Percentiles rank a stretch among this genome's conserved stretches.
Conservation (phyloP, 2,888 invertebrate species). For the Heliconius charithonia region DNA sequence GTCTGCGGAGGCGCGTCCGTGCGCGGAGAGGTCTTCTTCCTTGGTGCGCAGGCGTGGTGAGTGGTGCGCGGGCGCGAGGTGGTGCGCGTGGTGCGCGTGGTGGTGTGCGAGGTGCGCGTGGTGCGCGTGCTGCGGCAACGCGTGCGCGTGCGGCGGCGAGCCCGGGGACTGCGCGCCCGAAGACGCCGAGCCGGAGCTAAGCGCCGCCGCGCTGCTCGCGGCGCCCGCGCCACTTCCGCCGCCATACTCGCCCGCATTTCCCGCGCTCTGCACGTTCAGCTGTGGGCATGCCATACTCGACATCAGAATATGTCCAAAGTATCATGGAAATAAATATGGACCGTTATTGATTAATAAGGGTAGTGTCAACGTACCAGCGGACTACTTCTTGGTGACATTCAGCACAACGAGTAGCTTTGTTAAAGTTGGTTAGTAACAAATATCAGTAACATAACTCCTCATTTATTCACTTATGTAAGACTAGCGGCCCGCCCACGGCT, state of each 20-base stretch:
- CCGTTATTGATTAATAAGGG: neutral
- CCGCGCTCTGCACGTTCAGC: conserved; percentile 76
- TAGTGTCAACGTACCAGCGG: too few relatives aligned
- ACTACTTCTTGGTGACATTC: too few relatives aligned
- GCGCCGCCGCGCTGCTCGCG: conserved; percentile 58
- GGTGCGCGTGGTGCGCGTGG: conserved; percentile 59
- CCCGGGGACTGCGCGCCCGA: conserved; percentile 76
- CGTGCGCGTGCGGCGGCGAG: conserved; percentile 60
- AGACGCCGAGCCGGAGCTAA: conserved; percentile 75
- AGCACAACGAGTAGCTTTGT: too few relatives aligned
- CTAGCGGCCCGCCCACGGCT: too few relatives aligned
- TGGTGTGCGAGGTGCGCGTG: conserved; percentile 58
- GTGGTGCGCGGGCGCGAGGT: conserved; percentile 62
- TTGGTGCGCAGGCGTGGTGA: conserved; percentile 81
- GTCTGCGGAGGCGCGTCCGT: conserved; percentile 85
- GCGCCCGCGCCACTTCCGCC: conserved; percentile 56
- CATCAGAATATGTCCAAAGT: neutral
- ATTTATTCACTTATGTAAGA: too few relatives aligned
- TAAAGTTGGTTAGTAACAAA: too few relatives aligned
- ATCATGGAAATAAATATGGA: neutral
- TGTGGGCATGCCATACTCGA: conserved; percentile 47
- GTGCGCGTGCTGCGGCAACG: conserved; percentile 56
- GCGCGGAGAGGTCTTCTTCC: conserved; percentile 86
- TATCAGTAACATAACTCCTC: too few relatives aligned
- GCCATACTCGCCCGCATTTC: conserved; percentile 57